Percentiles rank a stretch among this genome's conserved stretches.
These are phyloP conservation scores for Plemyria rubiginata DNA, from an alignment of 2,888 invertebrate species.

Conservation along the genomic window DNA sequence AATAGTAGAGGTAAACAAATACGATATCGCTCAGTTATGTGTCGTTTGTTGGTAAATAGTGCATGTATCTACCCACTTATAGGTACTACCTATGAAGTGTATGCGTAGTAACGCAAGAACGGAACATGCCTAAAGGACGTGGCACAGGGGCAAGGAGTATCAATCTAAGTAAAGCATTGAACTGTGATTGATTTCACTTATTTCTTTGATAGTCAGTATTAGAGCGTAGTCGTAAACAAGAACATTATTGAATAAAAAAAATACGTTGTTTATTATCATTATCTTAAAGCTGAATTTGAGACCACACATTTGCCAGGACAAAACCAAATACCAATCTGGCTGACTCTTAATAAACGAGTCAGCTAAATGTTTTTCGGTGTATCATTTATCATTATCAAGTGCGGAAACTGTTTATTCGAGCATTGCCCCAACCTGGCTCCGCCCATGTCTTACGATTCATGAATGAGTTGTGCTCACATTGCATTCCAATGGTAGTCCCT, in stretches of 20 bases:
- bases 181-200: constrained; percentile 3
- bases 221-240: not conserved
- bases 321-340: not conserved
- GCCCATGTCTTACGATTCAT: constrained; percentile 50
- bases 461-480: constrained; percentile 66
- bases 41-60: constrained; percentile 20
- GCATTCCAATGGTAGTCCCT: constrained; percentile 54
- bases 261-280: not conserved
- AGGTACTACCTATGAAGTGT: not conserved
- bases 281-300: not conserved
- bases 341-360: not conserved
- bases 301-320: not conserved
- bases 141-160: constrained; percentile 11
- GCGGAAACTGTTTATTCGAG: constrained; percentile 19
- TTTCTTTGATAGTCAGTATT: not conserved
- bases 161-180: not conserved
- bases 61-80: constrained; percentile 19
- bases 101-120: constrained; percentile 22
- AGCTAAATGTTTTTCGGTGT: constrained; percentile 3
- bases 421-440: constrained; percentile 28
- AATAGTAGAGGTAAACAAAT: constrained; percentile 8
- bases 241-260: not conserved
- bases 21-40: constrained; percentile 14
- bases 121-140: constrained; percentile 17
- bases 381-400: constrained; percentile 4